Evolutionary conservation across 2,113 vertebrate genomes (phyloP).

Genomic region (Sciurus niger): DNA sequence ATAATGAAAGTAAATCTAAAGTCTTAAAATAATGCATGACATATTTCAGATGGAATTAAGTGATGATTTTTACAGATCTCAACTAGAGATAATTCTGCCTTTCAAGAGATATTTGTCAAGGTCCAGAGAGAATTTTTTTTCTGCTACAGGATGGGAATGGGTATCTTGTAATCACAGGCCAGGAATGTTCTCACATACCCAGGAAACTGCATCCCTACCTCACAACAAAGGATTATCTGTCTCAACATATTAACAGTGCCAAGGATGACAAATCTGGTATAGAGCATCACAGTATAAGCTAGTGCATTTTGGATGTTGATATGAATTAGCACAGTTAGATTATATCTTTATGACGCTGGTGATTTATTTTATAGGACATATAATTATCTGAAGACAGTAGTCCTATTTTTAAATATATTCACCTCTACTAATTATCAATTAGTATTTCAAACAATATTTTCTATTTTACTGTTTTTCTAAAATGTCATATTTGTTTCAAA

Average conservation of each 20-base stretch:
- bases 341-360: not conserved
- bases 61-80: not conserved
- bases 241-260: not conserved
- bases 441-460: constrained; percentile 30
- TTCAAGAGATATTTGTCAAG: not conserved
- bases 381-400: not conserved
- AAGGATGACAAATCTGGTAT: not conserved
- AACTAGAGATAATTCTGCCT: not conserved
- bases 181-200: not conserved
- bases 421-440: not conserved
- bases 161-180: not conserved
- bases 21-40: not conserved
- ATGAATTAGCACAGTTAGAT: not conserved
- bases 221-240: not conserved
- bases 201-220: too few species aligned
- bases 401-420: not conserved
- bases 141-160: fast-evolving
- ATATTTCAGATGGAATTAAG: not conserved
- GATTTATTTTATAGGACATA: not conserved
- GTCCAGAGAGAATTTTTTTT: not conserved
- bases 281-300: not conserved
- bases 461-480: constrained; percentile 14
- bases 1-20: not conserved
- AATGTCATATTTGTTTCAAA: not conserved
- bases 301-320: not conserved